Evolutionary conservation across 2,797 vertebrate genomes (phyloP).

Genomic region (Phrynocephalus guinanensis): DNA sequence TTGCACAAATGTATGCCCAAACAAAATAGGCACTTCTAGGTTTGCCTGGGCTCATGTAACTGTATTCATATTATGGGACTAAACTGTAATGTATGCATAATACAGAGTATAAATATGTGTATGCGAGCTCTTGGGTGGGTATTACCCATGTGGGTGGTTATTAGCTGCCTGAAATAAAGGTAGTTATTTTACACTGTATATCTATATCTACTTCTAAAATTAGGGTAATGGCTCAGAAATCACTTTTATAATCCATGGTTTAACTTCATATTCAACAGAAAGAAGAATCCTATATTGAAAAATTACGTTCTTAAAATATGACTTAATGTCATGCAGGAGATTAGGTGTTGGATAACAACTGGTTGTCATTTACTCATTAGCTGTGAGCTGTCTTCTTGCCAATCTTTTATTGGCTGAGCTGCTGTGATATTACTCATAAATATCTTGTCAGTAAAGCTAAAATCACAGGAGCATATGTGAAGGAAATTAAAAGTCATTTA

Average conservation of each 20-base stretch:
- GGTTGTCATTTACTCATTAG: too few relatives aligned
- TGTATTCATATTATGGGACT: background rate
- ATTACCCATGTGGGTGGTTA: background rate
- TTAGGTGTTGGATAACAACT: background rate
- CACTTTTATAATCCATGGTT: too few relatives aligned
- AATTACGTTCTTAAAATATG: too few relatives aligned
- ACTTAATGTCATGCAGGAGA: background rate
- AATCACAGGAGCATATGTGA: background rate
- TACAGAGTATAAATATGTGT: background rate
- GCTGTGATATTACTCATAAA: background rate
- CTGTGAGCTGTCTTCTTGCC: background rate
- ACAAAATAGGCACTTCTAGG: slow-evolving; percentile 39
- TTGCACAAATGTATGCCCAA: slow-evolving; percentile 26
- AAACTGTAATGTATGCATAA: slow-evolving; percentile 1
- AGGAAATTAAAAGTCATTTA: background rate
- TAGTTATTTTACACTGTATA: slow-evolving; percentile 39
- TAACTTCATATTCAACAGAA: too few relatives aligned
- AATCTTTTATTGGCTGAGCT: background rate
- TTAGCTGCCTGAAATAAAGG: slow-evolving; percentile 39
- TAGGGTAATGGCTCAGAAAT: background rate
- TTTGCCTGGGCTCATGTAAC: slow-evolving; percentile 20
- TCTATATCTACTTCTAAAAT: background rate
- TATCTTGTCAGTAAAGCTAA: background rate
- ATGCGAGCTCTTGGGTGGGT: background rate
- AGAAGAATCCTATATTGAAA: background rate